These are phyloP conservation scores for Drosophila helvetica DNA, from an alignment of 2,888 invertebrate species.

Conservation along the genomic window DNA sequence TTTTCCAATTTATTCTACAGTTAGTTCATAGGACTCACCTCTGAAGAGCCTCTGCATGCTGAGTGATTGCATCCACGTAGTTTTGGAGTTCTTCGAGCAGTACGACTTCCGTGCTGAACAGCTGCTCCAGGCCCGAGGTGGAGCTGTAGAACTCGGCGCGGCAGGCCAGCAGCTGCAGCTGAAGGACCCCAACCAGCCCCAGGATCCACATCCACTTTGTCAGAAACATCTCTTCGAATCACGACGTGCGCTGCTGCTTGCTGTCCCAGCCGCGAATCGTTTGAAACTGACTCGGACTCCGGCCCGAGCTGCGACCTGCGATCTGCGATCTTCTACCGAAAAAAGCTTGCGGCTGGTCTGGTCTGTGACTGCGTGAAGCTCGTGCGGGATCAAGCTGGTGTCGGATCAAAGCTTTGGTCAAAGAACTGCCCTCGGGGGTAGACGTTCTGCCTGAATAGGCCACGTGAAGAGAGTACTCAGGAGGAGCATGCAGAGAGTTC, in stretches of 20 bases:
- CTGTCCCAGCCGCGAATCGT: slow-evolving; percentile 56
- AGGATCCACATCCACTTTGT: slow-evolving; percentile 11
- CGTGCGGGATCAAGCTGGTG: slow-evolving; percentile 16
- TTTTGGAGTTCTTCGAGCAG: slow-evolving; percentile 74
- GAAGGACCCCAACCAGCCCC: slow-evolving; percentile 7
- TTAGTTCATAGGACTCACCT: slow-evolving; percentile 49
- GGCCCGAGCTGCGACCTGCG: not conserved
- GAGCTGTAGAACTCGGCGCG: slow-evolving; percentile 78
- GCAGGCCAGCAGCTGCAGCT: slow-evolving; percentile 32
- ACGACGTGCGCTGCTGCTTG: slow-evolving; percentile 30
- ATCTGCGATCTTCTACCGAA: slow-evolving; percentile 27
- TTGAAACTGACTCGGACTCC: slow-evolving; percentile 56
- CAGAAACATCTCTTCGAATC: slow-evolving; percentile 27
- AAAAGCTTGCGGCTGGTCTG: slow-evolving; percentile 54
- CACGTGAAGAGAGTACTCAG: not conserved
- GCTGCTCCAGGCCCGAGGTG: slow-evolving; percentile 73
- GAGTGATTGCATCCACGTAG: slow-evolving; percentile 72
- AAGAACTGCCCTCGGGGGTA: slow-evolving; percentile 50
- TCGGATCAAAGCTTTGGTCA: slow-evolving; percentile 34
- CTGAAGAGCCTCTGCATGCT: slow-evolving; percentile 72
- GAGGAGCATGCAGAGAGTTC: slow-evolving; percentile 32
- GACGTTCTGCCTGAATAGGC: slow-evolving; percentile 40
- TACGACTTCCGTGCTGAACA: slow-evolving; percentile 74
- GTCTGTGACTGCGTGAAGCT: slow-evolving; percentile 23
- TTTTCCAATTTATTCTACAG: slow-evolving; percentile 29